phyloP scores from a whole-genome alignment of 2,797 vertebrate species.

The Girardinus metallicus region DNA sequence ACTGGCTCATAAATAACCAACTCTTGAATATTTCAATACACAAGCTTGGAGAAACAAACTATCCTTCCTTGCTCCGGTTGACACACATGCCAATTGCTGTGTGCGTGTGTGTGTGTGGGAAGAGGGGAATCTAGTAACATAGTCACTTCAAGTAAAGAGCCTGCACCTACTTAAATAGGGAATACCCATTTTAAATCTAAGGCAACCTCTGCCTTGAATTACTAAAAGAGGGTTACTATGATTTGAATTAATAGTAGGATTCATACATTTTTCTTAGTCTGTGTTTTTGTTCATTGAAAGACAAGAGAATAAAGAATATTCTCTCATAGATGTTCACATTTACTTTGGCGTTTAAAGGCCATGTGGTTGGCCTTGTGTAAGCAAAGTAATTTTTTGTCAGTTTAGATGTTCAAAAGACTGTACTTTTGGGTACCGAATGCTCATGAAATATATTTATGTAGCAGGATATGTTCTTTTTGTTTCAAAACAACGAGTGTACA shows the following conservation, averaged over 20 bases:
- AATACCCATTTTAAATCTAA: constrained; percentile 18
- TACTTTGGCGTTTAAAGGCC: constrained; percentile 41
- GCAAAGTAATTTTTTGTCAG: constrained; percentile 16
- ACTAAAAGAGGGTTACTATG: constrained; percentile 22
- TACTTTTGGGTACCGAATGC: constrained; percentile 1
- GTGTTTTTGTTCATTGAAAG: constrained; percentile 39
- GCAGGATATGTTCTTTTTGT: not conserved
- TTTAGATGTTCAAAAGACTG: constrained; percentile 11
- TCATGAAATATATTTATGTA: not conserved
- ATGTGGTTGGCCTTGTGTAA: constrained; percentile 12
- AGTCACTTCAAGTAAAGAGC: constrained; percentile 14
- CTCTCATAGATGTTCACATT: constrained; percentile 45
- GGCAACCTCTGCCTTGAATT: constrained; percentile 27
- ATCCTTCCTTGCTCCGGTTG: constrained; percentile 49
- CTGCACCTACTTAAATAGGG: constrained; percentile 10
- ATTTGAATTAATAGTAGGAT: constrained; percentile 44
- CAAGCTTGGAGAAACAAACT: constrained; percentile 61
- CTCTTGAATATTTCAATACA: constrained; percentile 74
- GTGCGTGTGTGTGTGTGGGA: constrained; percentile 25
- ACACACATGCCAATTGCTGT: constrained; percentile 56
- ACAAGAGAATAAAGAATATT: constrained; percentile 64
- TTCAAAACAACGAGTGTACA: not conserved
- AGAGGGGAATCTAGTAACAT: constrained; percentile 9
- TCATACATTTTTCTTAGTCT: constrained; percentile 49
- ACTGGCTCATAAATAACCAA: constrained; percentile 67